Percentiles rank a stretch among this genome's conserved stretches.
phyloP scores from a whole-genome alignment of 1,140 invertebrate species.

The Drosophila gunungcola region DNA sequence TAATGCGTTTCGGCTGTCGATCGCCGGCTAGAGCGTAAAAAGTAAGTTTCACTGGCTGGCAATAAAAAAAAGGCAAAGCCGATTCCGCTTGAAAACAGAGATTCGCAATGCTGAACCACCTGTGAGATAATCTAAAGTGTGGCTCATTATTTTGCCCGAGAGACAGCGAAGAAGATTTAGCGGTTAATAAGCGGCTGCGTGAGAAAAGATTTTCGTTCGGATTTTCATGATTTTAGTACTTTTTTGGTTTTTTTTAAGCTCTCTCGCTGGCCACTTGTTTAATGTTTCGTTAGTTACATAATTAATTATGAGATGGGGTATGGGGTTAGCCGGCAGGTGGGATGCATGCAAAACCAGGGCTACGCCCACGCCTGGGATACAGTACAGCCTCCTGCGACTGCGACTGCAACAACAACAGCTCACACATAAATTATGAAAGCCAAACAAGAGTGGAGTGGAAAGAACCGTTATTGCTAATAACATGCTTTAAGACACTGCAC shows the following conservation, averaged over 20 bases:
- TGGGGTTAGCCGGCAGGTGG: constrained; percentile 14
- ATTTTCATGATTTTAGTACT: constrained; percentile 10
- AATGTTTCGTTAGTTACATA: constrained; percentile 64
- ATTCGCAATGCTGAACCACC: constrained; percentile 33
- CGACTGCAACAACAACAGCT: constrained; percentile 33
- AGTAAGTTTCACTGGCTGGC: constrained; percentile 34
- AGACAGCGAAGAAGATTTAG: constrained; percentile 47
- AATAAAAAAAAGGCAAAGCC: constrained; percentile 37
- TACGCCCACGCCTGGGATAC: constrained; percentile 41
- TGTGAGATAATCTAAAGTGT: constrained; percentile 73
- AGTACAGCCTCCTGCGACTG: constrained; percentile 13
- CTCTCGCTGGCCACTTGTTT: constrained; percentile 28
- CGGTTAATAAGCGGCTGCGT: constrained; percentile 75
- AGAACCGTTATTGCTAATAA: constrained; percentile 78
- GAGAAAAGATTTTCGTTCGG: constrained; percentile 57
- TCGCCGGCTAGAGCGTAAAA: constrained; percentile 38
- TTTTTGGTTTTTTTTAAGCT: constrained; percentile 24
- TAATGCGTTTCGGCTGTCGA: constrained; percentile 42
- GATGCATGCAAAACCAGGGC: constrained; percentile 73
- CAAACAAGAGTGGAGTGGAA: constrained; percentile 59
- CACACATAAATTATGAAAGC: constrained; percentile 80
- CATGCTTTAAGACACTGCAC: constrained; percentile 65
- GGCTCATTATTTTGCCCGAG: constrained; percentile 53
- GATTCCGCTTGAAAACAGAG: constrained; percentile 1
- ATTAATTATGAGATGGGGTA: constrained; percentile 56